Evolutionary conservation across 2,888 invertebrate species (phyloP), one percentile per base, ranked within the genome.

Genomic region (Zelleria hepariella): DNA sequence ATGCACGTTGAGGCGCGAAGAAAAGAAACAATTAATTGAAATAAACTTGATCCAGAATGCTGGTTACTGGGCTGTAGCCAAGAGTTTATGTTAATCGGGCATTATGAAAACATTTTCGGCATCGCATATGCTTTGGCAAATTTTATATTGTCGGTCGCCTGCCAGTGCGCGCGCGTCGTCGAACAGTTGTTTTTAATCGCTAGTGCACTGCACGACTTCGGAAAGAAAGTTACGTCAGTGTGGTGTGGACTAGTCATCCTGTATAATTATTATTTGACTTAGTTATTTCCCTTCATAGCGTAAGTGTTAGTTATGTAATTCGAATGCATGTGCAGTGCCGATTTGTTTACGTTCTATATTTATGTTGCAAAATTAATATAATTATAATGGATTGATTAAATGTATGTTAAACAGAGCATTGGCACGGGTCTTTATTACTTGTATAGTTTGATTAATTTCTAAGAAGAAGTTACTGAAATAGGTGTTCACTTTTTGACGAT

Each of bases 261-360:
- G 32, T 42, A 15, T 58, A 60, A 60, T 58, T 47, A 24, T 42
- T 26, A 21, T 51, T n/a, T n/a, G 1, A 51, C 18, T 15, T 23
- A 24, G 48, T 27, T 58, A 7, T 48, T 6, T 49, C 21, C 10
- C 0, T 51, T 21, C 10, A 21, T 8, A 8, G 21, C 51, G 32
- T 42, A 42, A 42, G 32, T 42, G 3, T 42, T n/a, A n/a, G 1
- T 42, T 15, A 42, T 42, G 32, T 42, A 42, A 42, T 42, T 15
- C 15, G 15, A 15, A 42, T 21, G 27, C 51, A 48, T 48, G 52
- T 15, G 42, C 32, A 24, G 52, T 32, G 57, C 53, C 20, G 32
- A 59, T 54, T 49, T 89, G 69, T 91, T 91, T 69, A 90, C 91
- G 64, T 84, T 90, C n/a, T n/a, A n/a, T n/a, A n/a, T n/a, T n/a